Evolutionary conservation across 2,797 vertebrate species (phyloP), one percentile per base, ranked within the genome.

Genomic region (Pseudopleuronectes americanus): DNA sequence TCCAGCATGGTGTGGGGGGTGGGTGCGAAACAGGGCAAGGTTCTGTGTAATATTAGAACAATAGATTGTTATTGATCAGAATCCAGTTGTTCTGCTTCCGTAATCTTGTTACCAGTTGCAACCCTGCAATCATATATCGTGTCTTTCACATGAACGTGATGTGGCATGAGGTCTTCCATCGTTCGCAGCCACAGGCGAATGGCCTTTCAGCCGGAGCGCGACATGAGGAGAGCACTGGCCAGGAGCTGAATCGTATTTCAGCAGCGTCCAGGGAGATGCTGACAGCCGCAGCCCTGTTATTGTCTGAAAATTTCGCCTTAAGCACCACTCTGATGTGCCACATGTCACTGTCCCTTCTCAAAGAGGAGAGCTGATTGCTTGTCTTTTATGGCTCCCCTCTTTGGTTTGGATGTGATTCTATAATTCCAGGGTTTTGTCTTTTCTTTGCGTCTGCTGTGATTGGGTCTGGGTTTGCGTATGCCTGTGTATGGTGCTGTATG

Each of bases 201-300:
- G 59, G 65, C 56, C 74, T 76, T 77, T 80, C 76, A 60, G 57
- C 62, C 75, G 57, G 69, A 79, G 62, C 58, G 57, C 8, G 14
- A 68, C 60, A 54, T 31, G 28, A 64, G 47, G 52, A 59, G 65
- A 65, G 76, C 58, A 3, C 33, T 70, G 81, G 80, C 81, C 53
- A 24, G 76, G n/a, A 72, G 76, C 33, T 21, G 69, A 81, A 73
- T 83, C 82, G 36, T 84, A 87, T 81, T 90, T 88, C 86, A 89
- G 55, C 38, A 0, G 45, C 41, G 70, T 74, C 71, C 26, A 47
- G 64, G 74, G 83, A 84, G 78, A 80, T 62, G 80, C 76, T 89
- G 81, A 87, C 87, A 87, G 78, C 81, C 6, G 81, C 81, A 73
- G 77, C 59, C 74, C 83, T 87, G 85, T 88, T 84, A 88, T 91